Evolutionary conservation across 1,140 invertebrate species (phyloP), one percentile per base, ranked within the genome.

Genomic region (Panulirus ornatus): DNA sequence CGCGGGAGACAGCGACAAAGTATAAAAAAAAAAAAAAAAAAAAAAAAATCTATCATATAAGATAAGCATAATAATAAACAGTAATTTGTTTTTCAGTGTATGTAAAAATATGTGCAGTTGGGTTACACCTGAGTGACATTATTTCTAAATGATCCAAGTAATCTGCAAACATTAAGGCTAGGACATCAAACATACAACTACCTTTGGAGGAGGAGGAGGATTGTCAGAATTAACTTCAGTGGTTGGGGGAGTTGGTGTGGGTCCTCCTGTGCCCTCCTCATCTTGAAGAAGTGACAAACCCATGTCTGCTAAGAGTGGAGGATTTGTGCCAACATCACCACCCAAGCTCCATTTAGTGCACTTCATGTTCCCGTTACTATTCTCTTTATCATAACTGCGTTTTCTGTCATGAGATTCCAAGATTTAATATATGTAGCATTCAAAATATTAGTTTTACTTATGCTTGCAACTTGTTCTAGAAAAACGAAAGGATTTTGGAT

Each of bases 281-380:
- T 88, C 78, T 30, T 88, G 78, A 19, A 88, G 78, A 11, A 88
- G 73, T 27, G 87, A 81, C 19, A 88, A 40, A 1, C 87, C 87
- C 87, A 88, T 88, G 87, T 88, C 87, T 54, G 78, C 87, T 19
- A 88, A 66, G 40, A 88, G 78, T 11, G 87, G 87, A 70, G 87
- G 87, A 27, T 88, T 38, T 14, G 87, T 82, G n/a, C 79, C 63
- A 63, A 88, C 87, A 51, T 82, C 87, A 16, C 87, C 87, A 30
- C 79, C 79, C 2, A 88, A 54, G 38, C 87, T 88, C 87, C 87
- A 88, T 27, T 66, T 42, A 5, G 30, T 82, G 44, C 78, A 88
- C 63, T 88, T 88, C 73, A 87, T 78, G n/a, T 30, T 75, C 42
- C 54, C 44, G 40, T 88, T 54, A 16, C 58, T 54, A 51, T 88